These are phyloP conservation scores for Corydoras sp. DNA, from an alignment of 2,113 vertebrate genomes.

Conservation along the genomic window DNA sequence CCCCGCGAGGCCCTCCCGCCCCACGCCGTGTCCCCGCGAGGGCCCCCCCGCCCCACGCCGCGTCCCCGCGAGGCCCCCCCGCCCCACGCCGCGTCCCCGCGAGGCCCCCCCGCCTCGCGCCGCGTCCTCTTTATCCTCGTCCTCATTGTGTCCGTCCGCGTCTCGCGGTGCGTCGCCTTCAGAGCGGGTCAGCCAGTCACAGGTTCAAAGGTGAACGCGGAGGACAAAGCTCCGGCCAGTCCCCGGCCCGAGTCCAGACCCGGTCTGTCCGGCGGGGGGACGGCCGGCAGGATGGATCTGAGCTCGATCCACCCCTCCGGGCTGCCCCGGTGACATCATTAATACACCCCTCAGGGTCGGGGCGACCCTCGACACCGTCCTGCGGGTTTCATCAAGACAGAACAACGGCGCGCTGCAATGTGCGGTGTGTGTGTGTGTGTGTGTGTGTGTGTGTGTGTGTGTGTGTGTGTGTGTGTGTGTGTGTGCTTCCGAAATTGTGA, in stretches of 20 bases:
- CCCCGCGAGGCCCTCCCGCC: too few species aligned
- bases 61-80: too few species aligned
- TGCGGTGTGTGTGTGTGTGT: too few species aligned
- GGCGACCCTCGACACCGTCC: not conserved
- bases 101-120: not conserved
- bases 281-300: slow-evolving; percentile 27
- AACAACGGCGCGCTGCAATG: too few species aligned
- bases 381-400: too few species aligned
- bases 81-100: too few species aligned
- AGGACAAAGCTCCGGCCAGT: slow-evolving; percentile 24
- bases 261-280: slow-evolving; percentile 7
- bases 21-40: too few species aligned
- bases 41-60: too few species aligned
- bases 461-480: too few species aligned
- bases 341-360: not conserved
- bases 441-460: too few species aligned
- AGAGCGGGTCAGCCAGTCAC: slow-evolving; percentile 23
- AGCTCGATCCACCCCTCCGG: not conserved
- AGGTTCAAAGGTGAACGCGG: slow-evolving; percentile 25
- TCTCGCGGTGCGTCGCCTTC: slow-evolving; percentile 8
- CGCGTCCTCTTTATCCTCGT: slow-evolving; percentile 1
- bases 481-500: too few species aligned
- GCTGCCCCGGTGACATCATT: slow-evolving; percentile 1
- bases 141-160: not conserved
- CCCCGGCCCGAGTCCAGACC: slow-evolving; percentile 9